Percentiles rank a stretch among this genome's conserved stretches.
These are phyloP conservation scores for Pygoscelis adeliae DNA, from an alignment of 2,113 vertebrate genomes.

Conservation along the genomic window DNA sequence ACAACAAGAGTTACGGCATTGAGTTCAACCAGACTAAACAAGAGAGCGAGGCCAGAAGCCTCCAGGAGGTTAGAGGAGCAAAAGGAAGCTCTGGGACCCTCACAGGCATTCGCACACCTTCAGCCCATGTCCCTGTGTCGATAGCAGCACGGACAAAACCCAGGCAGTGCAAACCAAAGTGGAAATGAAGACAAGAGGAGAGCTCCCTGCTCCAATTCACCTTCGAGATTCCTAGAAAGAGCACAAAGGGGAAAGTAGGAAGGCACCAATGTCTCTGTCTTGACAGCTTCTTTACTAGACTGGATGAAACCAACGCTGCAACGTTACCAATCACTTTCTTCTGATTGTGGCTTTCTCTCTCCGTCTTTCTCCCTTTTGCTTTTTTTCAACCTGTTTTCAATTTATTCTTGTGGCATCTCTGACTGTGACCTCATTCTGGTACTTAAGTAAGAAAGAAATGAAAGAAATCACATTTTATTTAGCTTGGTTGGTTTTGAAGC, in stretches of 20 bases:
- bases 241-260: neutral
- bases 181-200: neutral
- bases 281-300: conserved; percentile 24
- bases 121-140: neutral
- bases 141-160: neutral
- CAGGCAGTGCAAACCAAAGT: neutral
- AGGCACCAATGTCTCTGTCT: neutral
- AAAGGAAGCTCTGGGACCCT: neutral
- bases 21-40: conserved; percentile 42
- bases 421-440: conserved; percentile 77
- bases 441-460: conserved; percentile 56
- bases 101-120: neutral
- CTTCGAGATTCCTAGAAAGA: conserved; percentile 50
- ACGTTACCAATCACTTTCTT: conserved; percentile 1
- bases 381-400: conserved; percentile 79
- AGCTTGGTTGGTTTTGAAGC: conserved; percentile 66
- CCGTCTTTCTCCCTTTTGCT: conserved; percentile 42
- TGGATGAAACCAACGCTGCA: conserved; percentile 23
- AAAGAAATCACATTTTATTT: conserved; percentile 70
- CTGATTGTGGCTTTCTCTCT: conserved; percentile 33
- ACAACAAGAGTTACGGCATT: neutral
- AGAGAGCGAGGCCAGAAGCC: neutral
- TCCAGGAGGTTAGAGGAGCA: neutral
- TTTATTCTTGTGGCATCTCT: conserved; percentile 74
- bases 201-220: neutral